These are phyloP conservation scores for Hoplodrina blanda DNA, from an alignment of 2,888 invertebrate genomes.

Conservation along the genomic window DNA sequence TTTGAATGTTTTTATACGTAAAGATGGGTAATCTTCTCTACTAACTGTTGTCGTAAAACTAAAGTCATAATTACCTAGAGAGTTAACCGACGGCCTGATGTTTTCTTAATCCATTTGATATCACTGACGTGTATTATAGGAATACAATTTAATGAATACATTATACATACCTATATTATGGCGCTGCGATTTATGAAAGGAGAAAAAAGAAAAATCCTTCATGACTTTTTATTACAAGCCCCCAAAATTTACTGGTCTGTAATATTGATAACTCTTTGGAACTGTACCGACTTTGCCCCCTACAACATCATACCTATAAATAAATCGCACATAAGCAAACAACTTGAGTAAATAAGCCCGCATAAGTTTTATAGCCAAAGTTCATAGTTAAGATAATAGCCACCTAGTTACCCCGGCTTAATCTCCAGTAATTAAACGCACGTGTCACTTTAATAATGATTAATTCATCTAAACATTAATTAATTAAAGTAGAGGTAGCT, in stretches of 20 bases:
- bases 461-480: conserved; percentile 60
- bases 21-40: conserved; percentile 21
- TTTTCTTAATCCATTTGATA: conserved; percentile 22
- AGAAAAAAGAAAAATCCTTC: neutral
- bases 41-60: conserved; percentile 20
- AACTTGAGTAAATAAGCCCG: conserved; percentile 69
- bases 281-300: neutral
- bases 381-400: conserved; percentile 71
- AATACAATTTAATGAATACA: neutral
- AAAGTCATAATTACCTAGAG: conserved; percentile 22
- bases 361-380: conserved; percentile 71
- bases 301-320: conserved; percentile 5
- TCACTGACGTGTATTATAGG: neutral
- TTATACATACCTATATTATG: too few relatives aligned
- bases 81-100: conserved; percentile 1
- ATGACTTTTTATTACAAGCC: too few relatives aligned
- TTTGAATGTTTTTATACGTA: conserved; percentile 24
- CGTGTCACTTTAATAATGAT: conserved; percentile 74
- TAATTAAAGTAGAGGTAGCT: conserved; percentile 34
- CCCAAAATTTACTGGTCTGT: neutral
- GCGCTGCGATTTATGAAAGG: too few relatives aligned
- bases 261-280: neutral
- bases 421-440: conserved; percentile 76
- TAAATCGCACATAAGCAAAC: conserved; percentile 40
- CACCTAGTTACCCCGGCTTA: conserved; percentile 68